Evolutionary conservation across 2,113 vertebrate genomes (phyloP), one percentile per base, ranked within the genome.

Genomic region (Myotis lucifugus): DNA sequence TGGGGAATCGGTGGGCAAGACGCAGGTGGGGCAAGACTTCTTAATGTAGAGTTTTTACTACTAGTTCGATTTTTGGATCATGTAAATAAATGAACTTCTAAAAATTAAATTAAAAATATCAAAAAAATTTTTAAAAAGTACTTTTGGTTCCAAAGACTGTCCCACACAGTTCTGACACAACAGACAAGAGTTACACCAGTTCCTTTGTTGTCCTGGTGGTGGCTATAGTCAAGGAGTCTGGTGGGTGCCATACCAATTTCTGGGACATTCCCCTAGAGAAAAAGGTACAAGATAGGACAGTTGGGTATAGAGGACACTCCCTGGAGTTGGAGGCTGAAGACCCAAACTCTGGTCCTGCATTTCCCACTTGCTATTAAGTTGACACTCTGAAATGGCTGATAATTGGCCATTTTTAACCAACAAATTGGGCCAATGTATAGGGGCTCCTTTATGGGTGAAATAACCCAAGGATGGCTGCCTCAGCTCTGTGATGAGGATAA

Each of bases 71-170:
- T 90, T 93, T 82, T 59, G 11, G 67, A 61, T 81, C 23, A 73
- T 93, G 46, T 9, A 76, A 87, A 89, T 83, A 92, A 84, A 79
- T 73, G n/a, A 69, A 81, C 15, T 42, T 73, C 14, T 64, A 76
- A 76, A 94, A 67, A 15, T 69, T 69, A 50, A 81, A 74, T 79
- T 2, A 50, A 84, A 91, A 90, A 48, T 40, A n/a, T n/a, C n/a
- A 72, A 72, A 2, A 8, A 78, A 13, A 76, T 74, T 27, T 61
- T 0, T 67, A 81, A 46, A 42, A 85, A 46, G 32, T 42, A 40
- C 46, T 88, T 77, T 77, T 29, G 54, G 56, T 14, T 48, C 17
- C 23, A 93, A 56, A 42, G 52, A 64, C 21, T 37, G n/a, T 92
- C 77, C 82, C 6, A 69, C 15, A 61, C 2, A 21, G 2, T 32